Conservation (phyloP, 2,888 invertebrate genomes). For the Acronicta leporina region DNA sequence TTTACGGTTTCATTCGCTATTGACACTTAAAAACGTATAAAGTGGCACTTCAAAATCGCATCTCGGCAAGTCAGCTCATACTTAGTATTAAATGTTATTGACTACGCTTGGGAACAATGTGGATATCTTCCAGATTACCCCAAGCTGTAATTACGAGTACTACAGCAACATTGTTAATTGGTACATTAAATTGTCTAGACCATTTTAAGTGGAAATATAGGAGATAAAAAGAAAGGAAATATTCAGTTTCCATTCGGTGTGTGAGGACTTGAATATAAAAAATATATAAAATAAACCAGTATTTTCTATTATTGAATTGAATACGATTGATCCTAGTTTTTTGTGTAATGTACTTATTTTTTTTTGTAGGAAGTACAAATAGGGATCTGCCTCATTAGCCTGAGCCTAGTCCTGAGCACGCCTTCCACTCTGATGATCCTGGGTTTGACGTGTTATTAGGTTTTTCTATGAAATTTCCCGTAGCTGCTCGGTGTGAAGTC, state of each 20-base stretch:
- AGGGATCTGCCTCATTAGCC: too few relatives aligned
- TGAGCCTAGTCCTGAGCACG: too few relatives aligned
- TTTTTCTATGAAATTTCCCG: too few relatives aligned
- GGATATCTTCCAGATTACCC: constrained; percentile 54
- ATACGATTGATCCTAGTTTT: too few relatives aligned
- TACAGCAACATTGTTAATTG: constrained; percentile 30
- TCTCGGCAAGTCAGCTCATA: constrained; percentile 39
- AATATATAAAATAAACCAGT: too few relatives aligned
- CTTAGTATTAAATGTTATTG: constrained; percentile 50
- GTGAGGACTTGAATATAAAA: too few relatives aligned
- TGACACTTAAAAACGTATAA: constrained; percentile 36
- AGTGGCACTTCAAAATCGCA: constrained; percentile 46
- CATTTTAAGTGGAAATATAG: constrained; percentile 17
- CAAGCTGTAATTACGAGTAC: constrained; percentile 45
- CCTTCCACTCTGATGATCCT: too few relatives aligned
- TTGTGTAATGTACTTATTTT: too few relatives aligned
- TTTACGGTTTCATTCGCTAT: background rate
- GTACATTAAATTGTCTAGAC: constrained; percentile 24
- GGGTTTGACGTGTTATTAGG: too few relatives aligned
- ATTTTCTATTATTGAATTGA: too few relatives aligned
- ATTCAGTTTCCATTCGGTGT: background rate
- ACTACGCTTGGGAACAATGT: constrained; percentile 48
- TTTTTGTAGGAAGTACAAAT: too few relatives aligned
- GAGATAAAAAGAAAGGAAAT: background rate
- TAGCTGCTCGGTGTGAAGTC: too few relatives aligned